Conservation (phyloP, 2,113 vertebrate genomes). For the human region DNA sequence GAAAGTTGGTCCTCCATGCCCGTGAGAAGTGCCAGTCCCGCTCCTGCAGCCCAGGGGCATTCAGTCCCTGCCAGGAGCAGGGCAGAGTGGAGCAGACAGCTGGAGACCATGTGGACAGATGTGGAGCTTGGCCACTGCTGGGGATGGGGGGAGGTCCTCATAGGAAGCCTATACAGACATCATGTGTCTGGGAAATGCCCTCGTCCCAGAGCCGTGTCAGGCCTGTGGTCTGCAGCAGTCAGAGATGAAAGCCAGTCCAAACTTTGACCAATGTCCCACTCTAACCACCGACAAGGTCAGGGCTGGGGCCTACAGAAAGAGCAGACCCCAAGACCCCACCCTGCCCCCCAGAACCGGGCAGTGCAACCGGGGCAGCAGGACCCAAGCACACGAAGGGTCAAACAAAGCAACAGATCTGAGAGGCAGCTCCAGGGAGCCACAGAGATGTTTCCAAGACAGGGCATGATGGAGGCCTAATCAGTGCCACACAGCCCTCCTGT, state of each 20-base stretch:
- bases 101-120: accelerated
- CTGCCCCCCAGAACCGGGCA: neutral
- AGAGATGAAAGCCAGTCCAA: neutral
- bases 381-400: no score
- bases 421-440: no score
- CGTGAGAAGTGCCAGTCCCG: accelerated
- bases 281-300: accelerated
- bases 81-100: neutral
- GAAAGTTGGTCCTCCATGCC: neutral
- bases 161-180: neutral
- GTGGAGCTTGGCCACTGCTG: accelerated
- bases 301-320: accelerated
- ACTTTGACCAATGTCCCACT: accelerated
- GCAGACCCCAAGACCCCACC: neutral
- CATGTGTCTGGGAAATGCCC: neutral
- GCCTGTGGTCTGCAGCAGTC: accelerated
- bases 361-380: no score
- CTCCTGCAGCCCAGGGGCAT: neutral
- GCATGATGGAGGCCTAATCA: accelerated
- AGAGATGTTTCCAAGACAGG: neutral
- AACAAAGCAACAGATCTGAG: accelerated
- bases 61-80: accelerated
- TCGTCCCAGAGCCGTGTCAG: accelerated
- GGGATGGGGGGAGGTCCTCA: neutral
- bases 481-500: accelerated